These are phyloP conservation scores for Epizoanthus fatuus DNA, from an alignment of 92 coral and sea anemone genomes.

Conservation along the genomic window DNA sequence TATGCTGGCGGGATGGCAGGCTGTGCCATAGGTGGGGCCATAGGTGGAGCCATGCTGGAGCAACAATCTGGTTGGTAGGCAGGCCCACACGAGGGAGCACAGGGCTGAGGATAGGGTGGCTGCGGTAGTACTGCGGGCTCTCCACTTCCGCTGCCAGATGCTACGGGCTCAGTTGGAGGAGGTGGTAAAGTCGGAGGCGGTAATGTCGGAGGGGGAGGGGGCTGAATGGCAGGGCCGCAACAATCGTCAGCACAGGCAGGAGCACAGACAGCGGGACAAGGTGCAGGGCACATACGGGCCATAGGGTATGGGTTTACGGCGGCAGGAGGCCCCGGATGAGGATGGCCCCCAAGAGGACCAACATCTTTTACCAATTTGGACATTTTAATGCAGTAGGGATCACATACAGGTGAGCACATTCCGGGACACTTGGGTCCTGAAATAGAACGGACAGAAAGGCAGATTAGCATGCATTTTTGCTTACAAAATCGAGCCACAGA, in stretches of 20 bases:
- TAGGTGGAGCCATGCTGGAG: constrained; percentile 52
- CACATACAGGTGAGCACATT: constrained; percentile 47
- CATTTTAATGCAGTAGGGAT: constrained; percentile 34
- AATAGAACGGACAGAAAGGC: constrained; percentile 41
- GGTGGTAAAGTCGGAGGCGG: constrained; percentile 60
- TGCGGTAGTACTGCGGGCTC: constrained; percentile 16
- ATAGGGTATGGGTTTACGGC: constrained; percentile 84
- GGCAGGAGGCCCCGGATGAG: constrained; percentile 90
- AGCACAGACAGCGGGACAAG: constrained; percentile 83
- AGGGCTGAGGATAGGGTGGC: constrained; percentile 73
- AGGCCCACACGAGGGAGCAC: constrained; percentile 90
- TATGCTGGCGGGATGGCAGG: constrained; percentile 40
- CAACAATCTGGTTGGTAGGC: constrained; percentile 77
- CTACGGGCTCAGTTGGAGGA: constrained; percentile 55
- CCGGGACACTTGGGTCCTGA: constrained; percentile 55
- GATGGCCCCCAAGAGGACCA: constrained; percentile 85
- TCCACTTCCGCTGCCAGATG: constrained; percentile 59
- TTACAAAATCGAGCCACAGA: constrained; percentile 20
- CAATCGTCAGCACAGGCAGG: constrained; percentile 84
- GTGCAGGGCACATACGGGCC: constrained; percentile 73
- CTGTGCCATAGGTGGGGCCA: constrained; percentile 51
- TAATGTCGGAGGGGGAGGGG: constrained; percentile 48
- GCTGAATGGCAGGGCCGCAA: constrained; percentile 57
- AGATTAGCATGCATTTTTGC: constrained; percentile 86
- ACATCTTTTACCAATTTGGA: constrained; percentile 24